These are phyloP conservation scores for Ramazzottius varieornatus DNA, from an alignment of 2,888 invertebrate species.

Conservation along the genomic window DNA sequence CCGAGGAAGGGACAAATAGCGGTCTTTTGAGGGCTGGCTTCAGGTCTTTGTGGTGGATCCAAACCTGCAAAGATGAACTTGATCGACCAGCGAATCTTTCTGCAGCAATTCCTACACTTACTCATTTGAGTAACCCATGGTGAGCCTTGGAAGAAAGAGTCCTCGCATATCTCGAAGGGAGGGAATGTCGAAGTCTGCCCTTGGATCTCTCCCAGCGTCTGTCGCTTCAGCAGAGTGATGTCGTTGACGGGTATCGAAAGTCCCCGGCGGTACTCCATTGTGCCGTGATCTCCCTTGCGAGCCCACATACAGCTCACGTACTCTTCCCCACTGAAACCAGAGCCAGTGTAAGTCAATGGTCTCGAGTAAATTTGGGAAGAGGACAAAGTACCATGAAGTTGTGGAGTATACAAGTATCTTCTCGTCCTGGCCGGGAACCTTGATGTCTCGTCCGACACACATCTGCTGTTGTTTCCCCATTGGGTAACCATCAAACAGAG, in stretches of 20 bases:
- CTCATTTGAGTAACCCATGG: constrained; percentile 1
- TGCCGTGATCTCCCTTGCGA: not conserved
- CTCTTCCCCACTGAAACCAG: not conserved
- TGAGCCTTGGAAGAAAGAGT: not conserved
- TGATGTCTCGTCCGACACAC: not conserved
- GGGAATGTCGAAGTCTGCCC: not conserved
- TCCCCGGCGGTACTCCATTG: not conserved
- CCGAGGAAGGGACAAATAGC: not conserved
- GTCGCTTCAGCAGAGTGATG: not conserved
- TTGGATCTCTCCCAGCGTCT: not conserved
- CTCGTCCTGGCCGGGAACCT: not conserved
- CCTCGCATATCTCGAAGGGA: not conserved
- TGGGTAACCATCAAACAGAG: not conserved
- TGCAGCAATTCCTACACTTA: too few species aligned
- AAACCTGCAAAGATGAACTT: too few species aligned
- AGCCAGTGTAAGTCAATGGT: too few species aligned
- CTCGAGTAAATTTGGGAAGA: too few species aligned
- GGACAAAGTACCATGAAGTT: not conserved
- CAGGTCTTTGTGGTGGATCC: too few species aligned
- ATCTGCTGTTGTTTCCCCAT: not conserved
- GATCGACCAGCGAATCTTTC: too few species aligned
- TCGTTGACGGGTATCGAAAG: not conserved
- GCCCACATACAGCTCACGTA: not conserved
- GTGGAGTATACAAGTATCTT: not conserved
- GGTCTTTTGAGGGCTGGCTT: too few species aligned